These are phyloP conservation scores for Tineola bisselliella DNA, from an alignment of 2,888 invertebrate genomes.

Conservation along the genomic window DNA sequence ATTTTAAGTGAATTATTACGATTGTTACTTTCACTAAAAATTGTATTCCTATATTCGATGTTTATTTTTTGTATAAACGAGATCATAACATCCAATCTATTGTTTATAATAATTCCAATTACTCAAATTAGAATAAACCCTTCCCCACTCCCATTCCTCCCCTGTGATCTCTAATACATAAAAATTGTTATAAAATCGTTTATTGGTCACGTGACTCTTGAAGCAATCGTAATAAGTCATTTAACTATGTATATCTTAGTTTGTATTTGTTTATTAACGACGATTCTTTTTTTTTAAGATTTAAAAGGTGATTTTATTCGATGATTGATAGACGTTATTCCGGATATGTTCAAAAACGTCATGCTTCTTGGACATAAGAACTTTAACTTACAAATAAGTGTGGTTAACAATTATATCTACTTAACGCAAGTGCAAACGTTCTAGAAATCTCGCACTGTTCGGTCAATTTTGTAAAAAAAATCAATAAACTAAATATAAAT, in stretches of 20 bases:
- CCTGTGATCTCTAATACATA: too few species aligned
- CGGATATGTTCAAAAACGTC: background rate
- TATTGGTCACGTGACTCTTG: too few species aligned
- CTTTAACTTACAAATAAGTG: slow-evolving; percentile 62
- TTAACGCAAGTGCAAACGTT: slow-evolving; percentile 69
- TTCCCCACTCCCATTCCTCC: too few species aligned
- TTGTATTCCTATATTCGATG: slow-evolving; percentile 31
- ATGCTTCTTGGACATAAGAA: slow-evolving; percentile 60
- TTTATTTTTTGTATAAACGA: slow-evolving; percentile 24
- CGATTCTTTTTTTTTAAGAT: background rate
- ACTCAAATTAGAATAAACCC: too few species aligned
- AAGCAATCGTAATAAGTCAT: too few species aligned
- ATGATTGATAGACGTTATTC: background rate
- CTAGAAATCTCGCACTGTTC: slow-evolving; percentile 70
- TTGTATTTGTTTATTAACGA: background rate
- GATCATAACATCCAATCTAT: background rate
- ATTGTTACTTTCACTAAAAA: too few species aligned
- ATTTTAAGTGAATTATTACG: background rate
- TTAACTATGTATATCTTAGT: background rate
- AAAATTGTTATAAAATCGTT: too few species aligned
- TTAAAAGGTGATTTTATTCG: background rate
- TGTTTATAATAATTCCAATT: too few species aligned
- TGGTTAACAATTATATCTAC: slow-evolving; percentile 65
- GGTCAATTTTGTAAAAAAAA: slow-evolving; percentile 66
- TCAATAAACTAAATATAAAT: slow-evolving; percentile 31